phyloP scores from a whole-genome alignment of 2,797 vertebrate genomes.

The Chelonia mydas region DNA sequence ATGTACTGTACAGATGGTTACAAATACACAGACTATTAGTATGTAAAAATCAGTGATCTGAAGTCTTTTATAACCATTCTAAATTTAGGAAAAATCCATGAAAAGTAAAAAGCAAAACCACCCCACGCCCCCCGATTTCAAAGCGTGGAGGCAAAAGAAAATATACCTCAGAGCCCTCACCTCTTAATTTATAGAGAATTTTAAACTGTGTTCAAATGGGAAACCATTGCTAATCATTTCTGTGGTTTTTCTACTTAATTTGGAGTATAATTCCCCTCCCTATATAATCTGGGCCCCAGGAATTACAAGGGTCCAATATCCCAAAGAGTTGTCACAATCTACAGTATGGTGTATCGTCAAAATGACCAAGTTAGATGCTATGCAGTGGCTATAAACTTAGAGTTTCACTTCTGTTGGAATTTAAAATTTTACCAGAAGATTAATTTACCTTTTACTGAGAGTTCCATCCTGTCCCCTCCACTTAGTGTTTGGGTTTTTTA shows the following conservation, averaged over 20 bases:
- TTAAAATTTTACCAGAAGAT: fast-evolving
- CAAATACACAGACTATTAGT: neutral
- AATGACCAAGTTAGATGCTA: fast-evolving
- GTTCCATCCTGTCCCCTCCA: fast-evolving
- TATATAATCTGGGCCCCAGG: fast-evolving
- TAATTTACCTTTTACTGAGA: neutral
- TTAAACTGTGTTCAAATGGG: neutral
- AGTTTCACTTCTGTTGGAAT: neutral
- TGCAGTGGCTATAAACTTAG: fast-evolving
- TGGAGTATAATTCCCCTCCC: fast-evolving
- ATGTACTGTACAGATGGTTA: neutral
- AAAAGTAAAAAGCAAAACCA: neutral
- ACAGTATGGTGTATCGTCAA: fast-evolving
- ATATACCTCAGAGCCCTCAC: neutral
- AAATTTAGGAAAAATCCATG: neutral
- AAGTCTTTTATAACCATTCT: neutral
- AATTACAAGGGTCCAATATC: fast-evolving
- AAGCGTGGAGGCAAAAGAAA: neutral
- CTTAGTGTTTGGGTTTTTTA: neutral
- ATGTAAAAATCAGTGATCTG: neutral
- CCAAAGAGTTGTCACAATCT: fast-evolving
- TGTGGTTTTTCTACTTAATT: neutral
- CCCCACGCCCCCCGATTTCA: neutral
- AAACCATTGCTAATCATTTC: neutral
- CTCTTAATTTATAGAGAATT: neutral